phyloP scores from a whole-genome alignment of 2,888 invertebrate species.

The Craniophora ligustri region DNA sequence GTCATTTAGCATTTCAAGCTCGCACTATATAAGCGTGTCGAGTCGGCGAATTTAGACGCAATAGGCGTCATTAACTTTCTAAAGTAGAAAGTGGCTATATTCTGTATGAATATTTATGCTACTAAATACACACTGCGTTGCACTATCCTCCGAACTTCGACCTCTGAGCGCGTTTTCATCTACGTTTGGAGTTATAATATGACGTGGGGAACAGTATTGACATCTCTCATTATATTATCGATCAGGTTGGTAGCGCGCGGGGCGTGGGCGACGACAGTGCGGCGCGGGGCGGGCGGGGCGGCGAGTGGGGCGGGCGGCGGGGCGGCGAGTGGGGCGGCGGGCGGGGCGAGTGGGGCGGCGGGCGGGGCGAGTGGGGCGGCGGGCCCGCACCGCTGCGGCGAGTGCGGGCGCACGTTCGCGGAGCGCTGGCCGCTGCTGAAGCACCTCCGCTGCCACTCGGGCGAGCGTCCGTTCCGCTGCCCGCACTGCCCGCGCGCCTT shows the following conservation, averaged over 20 bases:
- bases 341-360: slow-evolving; percentile 89
- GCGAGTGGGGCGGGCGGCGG: no score
- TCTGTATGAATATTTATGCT: no score
- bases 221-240: no score
- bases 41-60: no score
- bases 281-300: slow-evolving; percentile 90
- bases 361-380: slow-evolving; percentile 90
- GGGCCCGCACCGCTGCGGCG: slow-evolving; percentile 88
- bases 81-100: no score
- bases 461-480: slow-evolving; percentile 91
- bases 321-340: slow-evolving; percentile 90
- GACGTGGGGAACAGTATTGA: background rate
- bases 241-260: slow-evolving; percentile 72
- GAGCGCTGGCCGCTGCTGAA: slow-evolving; percentile 90
- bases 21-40: no score
- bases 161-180: no score
- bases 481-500: slow-evolving; percentile 92
- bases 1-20: no score
- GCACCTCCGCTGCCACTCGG: slow-evolving; percentile 90
- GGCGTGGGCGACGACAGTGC: slow-evolving; percentile 90
- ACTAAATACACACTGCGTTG: no score
- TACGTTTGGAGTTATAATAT: no score
- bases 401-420: slow-evolving; percentile 89
- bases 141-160: no score
- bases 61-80: no score